Base-by-base conservation (phyloP, 2,797 vertebrate species). In the Gymnoscopelus braueri region DNA sequence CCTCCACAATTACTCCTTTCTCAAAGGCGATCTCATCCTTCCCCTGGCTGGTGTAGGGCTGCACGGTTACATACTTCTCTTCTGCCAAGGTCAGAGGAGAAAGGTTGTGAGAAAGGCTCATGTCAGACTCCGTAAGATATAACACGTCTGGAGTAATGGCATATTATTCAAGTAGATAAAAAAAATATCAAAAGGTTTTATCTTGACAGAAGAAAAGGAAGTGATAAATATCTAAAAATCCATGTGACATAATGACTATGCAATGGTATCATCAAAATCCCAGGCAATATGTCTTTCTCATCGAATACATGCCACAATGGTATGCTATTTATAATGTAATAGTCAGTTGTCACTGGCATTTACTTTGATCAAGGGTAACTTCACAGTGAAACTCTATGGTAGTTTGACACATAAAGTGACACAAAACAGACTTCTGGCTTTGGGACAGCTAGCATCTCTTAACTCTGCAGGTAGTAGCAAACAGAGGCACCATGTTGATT, bases 1-100 rank as follows among this genome's bases (percentile, higher is more conserved):
- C 98, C 88, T 99, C 98, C 94, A 99, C 98, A 11, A 94, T 95
- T 81, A 94, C 98, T 48, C 97, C 98, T 93, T 99, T 99, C 78
- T 99, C 98, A 71, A 99, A 99, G 79, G 96, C 96, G 69, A 99
- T 98, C 91, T 99, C 98, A 69, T 99, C 98, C 88, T 99, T 99
- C 72, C 97, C 97, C 77, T 99, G 95, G 91, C 96, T 95, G 93
- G 90, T 69, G 19, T 99, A 99, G 0, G 97, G 92, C 91, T 98
- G 98, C 87, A 98, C 93, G 0, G 97, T 97, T 83, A 98, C 69
- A 62, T 99, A 99, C 84, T 98, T 98, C 91, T 99, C 98, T 87
- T 99, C 98, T 99, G 90, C 48, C 67, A 78, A 76, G 79, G 57
- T 49, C 63, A 77, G 44, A 79, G 65, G 24, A 81, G 32, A 85